Base-by-base conservation (phyloP, 1,140 invertebrate genomes). In the Linepithema humile region DNA sequence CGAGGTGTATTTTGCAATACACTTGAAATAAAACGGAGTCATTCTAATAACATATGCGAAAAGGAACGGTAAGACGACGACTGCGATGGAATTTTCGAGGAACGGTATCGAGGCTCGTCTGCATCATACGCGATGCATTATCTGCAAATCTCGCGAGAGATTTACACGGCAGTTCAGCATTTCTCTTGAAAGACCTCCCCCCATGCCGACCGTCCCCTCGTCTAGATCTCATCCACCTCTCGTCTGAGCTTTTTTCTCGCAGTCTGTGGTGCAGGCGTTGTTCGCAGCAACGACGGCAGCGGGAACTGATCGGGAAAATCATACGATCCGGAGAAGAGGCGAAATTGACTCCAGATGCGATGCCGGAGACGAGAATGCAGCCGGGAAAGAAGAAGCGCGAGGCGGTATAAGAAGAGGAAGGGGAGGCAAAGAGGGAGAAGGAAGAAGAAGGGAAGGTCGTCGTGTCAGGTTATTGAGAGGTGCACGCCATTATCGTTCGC, bases 261-360 rank as follows among this genome's bases (percentile, higher is more conserved):
- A 6, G 38, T 15, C 45, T 50, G 43, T n/a, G 26, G 32, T 29
- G 40, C 29, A 40, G 35, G 10, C 82, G 60, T 83, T 83, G 59
- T 78, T 83, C 82, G 73, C 48, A 62, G 60, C 50, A 38, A 53
- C 26, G n/a, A n/a, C n/a, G n/a, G n/a, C n/a, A n/a, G n/a, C n/a
- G n/a, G 40, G 72, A 57, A 57, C 62, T 45, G 85, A 87, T 88
- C 53, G 73, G 26, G 17, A 65, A 50, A 83, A 74, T 84, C 55
- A 78, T 43, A 23, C 50, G 55, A 70, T 17, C 35, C 60, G 20
- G 23, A 67, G 62, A 69, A 69, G 48, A 69, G 43, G 12, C 57
- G 75, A 83, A 48, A 87, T 85, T 84, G 73, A 70, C 74, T 88
- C 67, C 48, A 50, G 70, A 55, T 64, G 82, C 62, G 65, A 74